phyloP scores from a whole-genome alignment of 2,113 vertebrate genomes.

The Indicator indicator region DNA sequence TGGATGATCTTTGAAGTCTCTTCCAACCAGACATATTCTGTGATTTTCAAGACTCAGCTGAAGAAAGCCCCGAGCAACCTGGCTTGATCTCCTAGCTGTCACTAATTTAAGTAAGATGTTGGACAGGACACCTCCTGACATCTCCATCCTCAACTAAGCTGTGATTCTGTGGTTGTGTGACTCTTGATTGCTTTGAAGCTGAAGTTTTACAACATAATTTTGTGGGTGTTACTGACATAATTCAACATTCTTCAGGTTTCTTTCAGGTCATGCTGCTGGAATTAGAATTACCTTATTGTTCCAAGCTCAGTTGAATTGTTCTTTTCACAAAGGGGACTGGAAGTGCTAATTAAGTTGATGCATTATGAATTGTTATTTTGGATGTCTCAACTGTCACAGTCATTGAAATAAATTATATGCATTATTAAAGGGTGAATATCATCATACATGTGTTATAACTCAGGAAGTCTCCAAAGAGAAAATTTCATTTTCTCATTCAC shows the following conservation, averaged over 20 bases:
- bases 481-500: conserved; percentile 67
- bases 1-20: no score
- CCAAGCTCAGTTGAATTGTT: background rate
- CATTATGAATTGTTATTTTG: background rate
- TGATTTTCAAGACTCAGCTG: background rate
- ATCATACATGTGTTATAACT: conserved; percentile 26
- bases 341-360: conserved; percentile 44
- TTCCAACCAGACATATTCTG: no score
- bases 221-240: background rate
- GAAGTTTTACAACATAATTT: background rate
- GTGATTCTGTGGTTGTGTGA: background rate
- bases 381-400: background rate
- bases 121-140: background rate
- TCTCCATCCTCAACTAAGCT: background rate
- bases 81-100: background rate
- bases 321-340: background rate
- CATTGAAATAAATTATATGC: conserved; percentile 59
- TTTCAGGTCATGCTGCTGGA: conserved; percentile 11
- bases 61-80: background rate
- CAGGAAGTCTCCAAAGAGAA: conserved; percentile 42
- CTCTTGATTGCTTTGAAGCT: background rate
- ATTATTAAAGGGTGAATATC: conserved; percentile 31
- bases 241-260: background rate
- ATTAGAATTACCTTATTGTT: conserved; percentile 20
- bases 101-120: background rate